Evolutionary conservation across 1,140 invertebrate genomes (phyloP), one percentile per base, ranked within the genome.

Genomic region (Drosophila kepulauana): DNA sequence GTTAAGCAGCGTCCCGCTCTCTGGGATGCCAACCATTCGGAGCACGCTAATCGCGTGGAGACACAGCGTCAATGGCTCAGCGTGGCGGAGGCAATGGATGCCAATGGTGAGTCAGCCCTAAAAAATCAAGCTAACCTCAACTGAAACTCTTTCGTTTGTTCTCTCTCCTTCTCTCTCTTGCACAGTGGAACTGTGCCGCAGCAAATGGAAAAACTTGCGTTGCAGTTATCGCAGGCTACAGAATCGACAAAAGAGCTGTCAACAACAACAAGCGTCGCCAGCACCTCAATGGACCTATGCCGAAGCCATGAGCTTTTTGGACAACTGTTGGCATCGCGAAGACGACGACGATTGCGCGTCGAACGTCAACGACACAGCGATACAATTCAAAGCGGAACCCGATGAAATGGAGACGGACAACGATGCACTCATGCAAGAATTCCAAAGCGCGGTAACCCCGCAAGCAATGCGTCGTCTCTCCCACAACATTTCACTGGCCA

Each of bases 391-490:
- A 35, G 33, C 48, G 4, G 74, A 68, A 13, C 38, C 35, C 1
- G 88, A 85, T 11, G 73, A 90, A 65, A 77, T 90, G 82, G 86
- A 90, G 67, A 87, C 79, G 64, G 86, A 90, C 41, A 90, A 86
- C 5, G 86, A 90, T 63, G 75, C 75, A 1, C 46, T 89, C 1
- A 88, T 88, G 85, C 70, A 70, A 57, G 77, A 92, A 45, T 92
- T 92, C 28, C 81, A 85, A 38, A 79, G 49, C 8, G 70, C 76
- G 28, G 78, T 87, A 52, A 92, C 91, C 4, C 90, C 90, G 3
- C 90, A 91, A 65, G 91, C 91, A 0, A 3, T 91, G 25, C 62
- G 87, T 0, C 74, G 87, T 0, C 81, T 92, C 59, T 92, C 91
- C 4, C 80, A 82, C 54, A 91, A 64, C 45, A 81, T 92, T 41